Evolutionary conservation across 2,113 vertebrate species (phyloP).

Genomic region (Calidris pugnax): DNA sequence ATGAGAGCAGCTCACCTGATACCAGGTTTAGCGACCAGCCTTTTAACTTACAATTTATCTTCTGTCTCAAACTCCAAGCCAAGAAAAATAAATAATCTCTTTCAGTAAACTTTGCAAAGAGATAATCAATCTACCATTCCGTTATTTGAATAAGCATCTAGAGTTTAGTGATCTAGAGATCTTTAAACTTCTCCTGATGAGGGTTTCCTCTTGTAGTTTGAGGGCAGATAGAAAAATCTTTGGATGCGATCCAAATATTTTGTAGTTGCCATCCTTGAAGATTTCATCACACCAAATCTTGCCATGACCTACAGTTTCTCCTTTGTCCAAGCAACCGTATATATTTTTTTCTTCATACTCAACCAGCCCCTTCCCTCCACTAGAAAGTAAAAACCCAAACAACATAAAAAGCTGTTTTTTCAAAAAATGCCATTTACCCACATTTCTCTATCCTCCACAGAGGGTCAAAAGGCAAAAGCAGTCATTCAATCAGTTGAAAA

Average conservation of each 20-base stretch:
- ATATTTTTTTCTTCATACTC: background rate
- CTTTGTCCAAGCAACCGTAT: background rate
- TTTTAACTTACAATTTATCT: background rate
- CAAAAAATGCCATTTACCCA: background rate
- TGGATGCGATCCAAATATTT: background rate
- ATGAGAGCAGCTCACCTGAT: background rate
- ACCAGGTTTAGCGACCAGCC: background rate
- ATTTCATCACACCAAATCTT: background rate
- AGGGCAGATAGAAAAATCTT: background rate
- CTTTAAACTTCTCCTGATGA: background rate
- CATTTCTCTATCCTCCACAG: background rate
- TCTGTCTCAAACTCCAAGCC: background rate
- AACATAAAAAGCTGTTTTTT: background rate
- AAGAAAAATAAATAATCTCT: background rate
- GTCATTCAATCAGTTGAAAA: background rate
- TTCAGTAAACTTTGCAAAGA: slow-evolving; percentile 21
- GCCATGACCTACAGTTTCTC: background rate
- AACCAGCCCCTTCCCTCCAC: background rate
- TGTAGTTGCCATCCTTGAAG: background rate
- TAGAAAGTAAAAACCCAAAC: background rate
- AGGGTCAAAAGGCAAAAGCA: background rate
- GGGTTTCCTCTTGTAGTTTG: background rate
- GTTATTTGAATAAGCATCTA: background rate
- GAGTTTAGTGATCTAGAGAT: background rate
- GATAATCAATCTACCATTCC: background rate